phyloP scores from a whole-genome alignment of 2,888 invertebrate genomes.

The Agrotis ipsilon region DNA sequence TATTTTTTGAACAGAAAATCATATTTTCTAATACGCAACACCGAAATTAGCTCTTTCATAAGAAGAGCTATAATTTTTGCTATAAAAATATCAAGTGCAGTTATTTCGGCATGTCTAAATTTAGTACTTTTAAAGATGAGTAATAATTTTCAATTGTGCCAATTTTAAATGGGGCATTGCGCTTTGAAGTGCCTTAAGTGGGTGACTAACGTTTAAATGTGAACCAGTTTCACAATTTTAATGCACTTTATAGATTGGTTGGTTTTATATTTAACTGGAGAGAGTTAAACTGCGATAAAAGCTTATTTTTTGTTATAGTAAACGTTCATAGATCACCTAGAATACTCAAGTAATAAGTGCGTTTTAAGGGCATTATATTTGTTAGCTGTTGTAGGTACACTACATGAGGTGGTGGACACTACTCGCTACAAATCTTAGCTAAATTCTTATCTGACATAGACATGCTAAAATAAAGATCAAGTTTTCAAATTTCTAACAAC shows the following conservation, averaged over 20 bases:
- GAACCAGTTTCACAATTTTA: not conserved
- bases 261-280: not conserved
- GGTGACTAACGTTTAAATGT: slow-evolving; percentile 28
- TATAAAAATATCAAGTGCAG: not conserved
- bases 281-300: too few species aligned
- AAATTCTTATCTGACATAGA: too few species aligned
- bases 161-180: slow-evolving; percentile 26
- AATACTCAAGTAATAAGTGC: not conserved
- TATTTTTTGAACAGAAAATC: not conserved
- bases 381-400: too few species aligned
- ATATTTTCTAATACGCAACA: not conserved
- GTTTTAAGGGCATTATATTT: too few species aligned
- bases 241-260: not conserved
- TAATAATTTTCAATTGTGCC: slow-evolving; percentile 23
- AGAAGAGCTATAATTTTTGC: not conserved
- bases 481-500: too few species aligned
- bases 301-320: too few species aligned
- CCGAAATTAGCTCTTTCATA: not conserved
- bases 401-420: too few species aligned
- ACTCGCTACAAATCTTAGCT: too few species aligned
- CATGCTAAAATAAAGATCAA: too few species aligned
- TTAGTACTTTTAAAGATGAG: slow-evolving; percentile 18
- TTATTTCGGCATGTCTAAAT: slow-evolving; percentile 11
- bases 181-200: slow-evolving; percentile 33
- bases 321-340: too few species aligned